A percentile compares a stretch with the other conserved stretches of the same genome.
phyloP scores from a whole-genome alignment of 2,888 invertebrate genomes.

The Ochropacha duplaris region DNA sequence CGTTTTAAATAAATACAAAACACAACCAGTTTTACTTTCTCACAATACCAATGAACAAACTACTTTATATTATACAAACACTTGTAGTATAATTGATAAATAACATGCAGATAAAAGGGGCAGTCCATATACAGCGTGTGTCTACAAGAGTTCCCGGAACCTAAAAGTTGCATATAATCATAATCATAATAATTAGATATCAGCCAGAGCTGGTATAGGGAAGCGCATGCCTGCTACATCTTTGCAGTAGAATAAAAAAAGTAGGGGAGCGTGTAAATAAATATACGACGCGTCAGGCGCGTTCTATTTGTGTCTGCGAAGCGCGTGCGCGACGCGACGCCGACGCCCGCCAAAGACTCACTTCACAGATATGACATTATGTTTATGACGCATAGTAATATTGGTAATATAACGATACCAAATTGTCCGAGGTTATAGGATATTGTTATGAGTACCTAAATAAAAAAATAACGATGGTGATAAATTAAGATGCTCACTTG shows the following conservation, averaged over 20 bases:
- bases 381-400: constrained; percentile 4
- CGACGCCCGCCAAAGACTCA: constrained; percentile 29
- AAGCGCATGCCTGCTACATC: constrained; percentile 17
- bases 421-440: not conserved
- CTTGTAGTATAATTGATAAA: not conserved
- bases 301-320: constrained; percentile 66
- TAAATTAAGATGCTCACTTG: not conserved
- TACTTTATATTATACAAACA: constrained; percentile 2
- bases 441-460: not conserved
- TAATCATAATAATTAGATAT: not conserved
- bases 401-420: not conserved
- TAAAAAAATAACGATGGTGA: not conserved
- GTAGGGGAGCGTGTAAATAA: constrained; percentile 67
- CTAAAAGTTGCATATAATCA: not conserved
- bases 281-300: constrained; percentile 41
- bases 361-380: constrained; percentile 36
- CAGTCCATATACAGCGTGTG: not conserved
- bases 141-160: not conserved
- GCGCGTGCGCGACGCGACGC: constrained; percentile 54
- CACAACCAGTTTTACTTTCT: not conserved
- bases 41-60: not conserved
- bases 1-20: not conserved
- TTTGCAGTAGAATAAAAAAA: constrained; percentile 46
- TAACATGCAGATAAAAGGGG: not conserved
- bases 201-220: not conserved